Percentiles rank a stretch among this genome's conserved stretches.
These are phyloP conservation scores for Lophius piscatorius DNA, from an alignment of 2,113 vertebrate genomes.

Conservation along the genomic window DNA sequence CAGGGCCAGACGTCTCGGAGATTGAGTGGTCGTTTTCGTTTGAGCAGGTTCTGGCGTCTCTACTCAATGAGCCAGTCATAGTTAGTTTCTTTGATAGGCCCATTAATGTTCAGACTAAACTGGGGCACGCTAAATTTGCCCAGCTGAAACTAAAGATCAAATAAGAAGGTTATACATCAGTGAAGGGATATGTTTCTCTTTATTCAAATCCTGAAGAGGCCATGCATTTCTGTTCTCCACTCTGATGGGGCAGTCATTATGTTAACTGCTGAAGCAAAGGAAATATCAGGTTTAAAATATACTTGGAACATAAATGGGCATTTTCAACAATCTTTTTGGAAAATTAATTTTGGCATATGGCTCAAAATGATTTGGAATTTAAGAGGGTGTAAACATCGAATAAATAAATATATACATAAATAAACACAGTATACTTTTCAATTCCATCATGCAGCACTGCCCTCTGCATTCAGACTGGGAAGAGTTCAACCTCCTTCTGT, in stretches of 20 bases:
- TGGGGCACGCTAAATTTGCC: slow-evolving; percentile 82
- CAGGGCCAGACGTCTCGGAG: slow-evolving; percentile 38
- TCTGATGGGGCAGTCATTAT: not conserved
- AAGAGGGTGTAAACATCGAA: slow-evolving; percentile 1
- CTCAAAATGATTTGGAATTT: slow-evolving; percentile 17
- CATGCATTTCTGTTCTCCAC: slow-evolving; percentile 31
- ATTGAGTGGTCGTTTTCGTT: slow-evolving; percentile 95
- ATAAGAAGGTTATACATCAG: slow-evolving; percentile 40
- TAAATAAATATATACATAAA: too few relatives aligned
- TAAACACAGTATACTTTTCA: slow-evolving; percentile 32
- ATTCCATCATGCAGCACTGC: slow-evolving; percentile 13
- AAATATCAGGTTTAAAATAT: slow-evolving; percentile 5
- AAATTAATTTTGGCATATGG: slow-evolving; percentile 19
- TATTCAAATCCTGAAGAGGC: slow-evolving; percentile 29
- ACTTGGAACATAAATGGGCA: slow-evolving; percentile 9
- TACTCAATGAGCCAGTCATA: slow-evolving; percentile 91
- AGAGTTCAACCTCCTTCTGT: not conserved
- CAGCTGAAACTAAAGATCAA: slow-evolving; percentile 84
- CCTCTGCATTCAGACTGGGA: slow-evolving; percentile 13
- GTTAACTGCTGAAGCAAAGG: slow-evolving; percentile 8
- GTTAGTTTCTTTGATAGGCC: slow-evolving; percentile 93
- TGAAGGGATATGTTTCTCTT: slow-evolving; percentile 9
- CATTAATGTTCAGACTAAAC: slow-evolving; percentile 81
- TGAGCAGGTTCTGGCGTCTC: slow-evolving; percentile 94
- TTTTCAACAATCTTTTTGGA: slow-evolving; percentile 21